phyloP scores from a whole-genome alignment of 2,797 vertebrate genomes.

The Cephalopachus bancanus region DNA sequence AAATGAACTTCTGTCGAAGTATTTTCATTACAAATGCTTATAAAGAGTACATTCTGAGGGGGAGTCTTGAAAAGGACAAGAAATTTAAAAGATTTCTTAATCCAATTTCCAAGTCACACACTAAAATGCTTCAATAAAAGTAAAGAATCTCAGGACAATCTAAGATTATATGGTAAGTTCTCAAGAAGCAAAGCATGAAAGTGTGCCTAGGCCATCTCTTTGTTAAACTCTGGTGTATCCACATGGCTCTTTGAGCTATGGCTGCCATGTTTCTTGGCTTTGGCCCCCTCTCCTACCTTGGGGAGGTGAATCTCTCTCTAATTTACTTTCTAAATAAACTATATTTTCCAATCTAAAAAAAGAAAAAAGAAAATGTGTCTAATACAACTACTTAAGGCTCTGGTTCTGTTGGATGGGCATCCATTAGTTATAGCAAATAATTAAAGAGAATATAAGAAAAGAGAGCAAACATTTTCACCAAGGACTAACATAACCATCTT shows the following conservation, averaged over 20 bases:
- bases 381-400: not conserved
- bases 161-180: not conserved
- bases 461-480: not conserved
- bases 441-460: conserved; percentile 30
- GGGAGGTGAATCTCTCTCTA: too few species aligned
- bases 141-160: not conserved
- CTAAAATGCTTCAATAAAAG: conserved; percentile 27
- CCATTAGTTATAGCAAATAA: conserved; percentile 9
- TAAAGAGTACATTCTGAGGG: conserved; percentile 17
- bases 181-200: conserved; percentile 18
- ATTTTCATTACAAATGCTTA: conserved; percentile 49
- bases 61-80: not conserved
- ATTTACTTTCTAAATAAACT: too few species aligned
- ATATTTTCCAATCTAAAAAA: too few species aligned
- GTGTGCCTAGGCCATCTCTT: not conserved
- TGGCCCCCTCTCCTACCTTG: too few species aligned
- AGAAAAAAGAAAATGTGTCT: not conserved
- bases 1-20: conserved; percentile 36
- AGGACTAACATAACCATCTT: not conserved
- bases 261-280: too few species aligned
- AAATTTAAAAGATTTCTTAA: conserved; percentile 40
- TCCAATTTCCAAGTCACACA: not conserved
- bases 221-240: too few species aligned
- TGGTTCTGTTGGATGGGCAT: not conserved
- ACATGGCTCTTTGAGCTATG: too few species aligned